Evolutionary conservation across 2,888 invertebrate species (phyloP).

Genomic region (Drosophila vallismaia): DNA sequence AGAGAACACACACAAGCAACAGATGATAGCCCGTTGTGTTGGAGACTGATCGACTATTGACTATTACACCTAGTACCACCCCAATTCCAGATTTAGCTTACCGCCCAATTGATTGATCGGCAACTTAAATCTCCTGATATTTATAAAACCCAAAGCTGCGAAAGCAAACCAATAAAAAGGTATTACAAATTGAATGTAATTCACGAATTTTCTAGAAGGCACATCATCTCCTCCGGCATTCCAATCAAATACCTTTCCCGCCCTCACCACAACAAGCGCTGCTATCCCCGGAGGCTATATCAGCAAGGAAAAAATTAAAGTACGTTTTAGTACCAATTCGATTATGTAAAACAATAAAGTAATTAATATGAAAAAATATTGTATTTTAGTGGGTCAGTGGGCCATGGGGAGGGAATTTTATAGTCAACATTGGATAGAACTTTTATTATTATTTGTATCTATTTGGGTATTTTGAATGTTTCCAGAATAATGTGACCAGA

Average conservation of each 20-base stretch:
- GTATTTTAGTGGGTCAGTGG: constrained; percentile 1
- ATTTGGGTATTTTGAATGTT: no score
- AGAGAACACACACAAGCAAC: constrained; percentile 9
- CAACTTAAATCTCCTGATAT: constrained; percentile 6
- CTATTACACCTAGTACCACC: constrained; percentile 6
- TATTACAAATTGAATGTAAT: constrained; percentile 22
- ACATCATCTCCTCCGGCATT: constrained; percentile 17
- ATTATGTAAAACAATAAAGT: constrained; percentile 37
- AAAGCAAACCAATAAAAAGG: constrained; percentile 16
- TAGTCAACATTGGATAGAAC: not conserved
- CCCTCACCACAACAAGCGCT: not conserved
- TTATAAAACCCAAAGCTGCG: constrained; percentile 6
- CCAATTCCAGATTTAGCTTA: constrained; percentile 26
- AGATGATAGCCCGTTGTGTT: constrained; percentile 51
- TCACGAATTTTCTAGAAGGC: constrained; percentile 8
- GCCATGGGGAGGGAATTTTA: not conserved
- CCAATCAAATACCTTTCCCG: not conserved
- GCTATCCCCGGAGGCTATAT: not conserved
- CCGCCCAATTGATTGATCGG: not conserved
- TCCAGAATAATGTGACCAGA: no score
- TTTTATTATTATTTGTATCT: no score
- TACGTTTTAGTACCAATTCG: constrained; percentile 70
- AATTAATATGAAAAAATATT: not conserved
- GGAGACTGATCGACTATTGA: constrained; percentile 67
- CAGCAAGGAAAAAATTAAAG: constrained; percentile 21